phyloP scores from a whole-genome alignment of 2,113 vertebrate genomes.

The Cavia aperea region DNA sequence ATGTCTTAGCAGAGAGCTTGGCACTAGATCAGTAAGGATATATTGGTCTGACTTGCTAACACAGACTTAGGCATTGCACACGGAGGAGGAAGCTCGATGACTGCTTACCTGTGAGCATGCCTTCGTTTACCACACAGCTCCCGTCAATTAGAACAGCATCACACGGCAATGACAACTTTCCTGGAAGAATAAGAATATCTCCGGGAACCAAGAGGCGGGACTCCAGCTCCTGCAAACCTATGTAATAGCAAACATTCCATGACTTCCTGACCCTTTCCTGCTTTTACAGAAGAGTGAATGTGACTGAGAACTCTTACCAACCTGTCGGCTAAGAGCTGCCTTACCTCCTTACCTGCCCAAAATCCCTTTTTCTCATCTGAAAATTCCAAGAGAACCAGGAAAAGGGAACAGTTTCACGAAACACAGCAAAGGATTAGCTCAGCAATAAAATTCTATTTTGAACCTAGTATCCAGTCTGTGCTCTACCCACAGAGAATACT shows the following conservation, averaged over 20 bases:
- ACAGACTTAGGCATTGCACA: neutral
- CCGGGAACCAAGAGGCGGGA: constrained; percentile 71
- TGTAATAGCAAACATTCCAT: neutral
- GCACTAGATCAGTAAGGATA: neutral
- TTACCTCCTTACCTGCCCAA: neutral
- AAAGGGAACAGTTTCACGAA: neutral
- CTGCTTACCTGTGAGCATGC: constrained; percentile 76
- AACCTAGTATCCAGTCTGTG: neutral
- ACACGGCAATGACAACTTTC: constrained; percentile 68
- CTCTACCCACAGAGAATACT: neutral
- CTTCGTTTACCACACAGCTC: constrained; percentile 75
- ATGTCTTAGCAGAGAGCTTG: neutral
- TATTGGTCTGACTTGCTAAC: neutral
- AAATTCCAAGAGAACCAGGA: neutral
- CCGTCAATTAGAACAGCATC: constrained; percentile 75
- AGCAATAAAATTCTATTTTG: neutral
- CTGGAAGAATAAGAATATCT: constrained; percentile 69
- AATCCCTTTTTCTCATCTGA: neutral
- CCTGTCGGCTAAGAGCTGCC: neutral
- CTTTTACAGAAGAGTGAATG: constrained; percentile 19
- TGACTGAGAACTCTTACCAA: neutral
- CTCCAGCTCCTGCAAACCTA: constrained; percentile 69
- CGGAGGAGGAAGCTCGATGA: neutral
- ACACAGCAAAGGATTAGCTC: neutral
- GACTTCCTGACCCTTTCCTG: neutral